These are phyloP conservation scores for Bufo bufo DNA, from an alignment of 2,113 vertebrate species.

Conservation along the genomic window DNA sequence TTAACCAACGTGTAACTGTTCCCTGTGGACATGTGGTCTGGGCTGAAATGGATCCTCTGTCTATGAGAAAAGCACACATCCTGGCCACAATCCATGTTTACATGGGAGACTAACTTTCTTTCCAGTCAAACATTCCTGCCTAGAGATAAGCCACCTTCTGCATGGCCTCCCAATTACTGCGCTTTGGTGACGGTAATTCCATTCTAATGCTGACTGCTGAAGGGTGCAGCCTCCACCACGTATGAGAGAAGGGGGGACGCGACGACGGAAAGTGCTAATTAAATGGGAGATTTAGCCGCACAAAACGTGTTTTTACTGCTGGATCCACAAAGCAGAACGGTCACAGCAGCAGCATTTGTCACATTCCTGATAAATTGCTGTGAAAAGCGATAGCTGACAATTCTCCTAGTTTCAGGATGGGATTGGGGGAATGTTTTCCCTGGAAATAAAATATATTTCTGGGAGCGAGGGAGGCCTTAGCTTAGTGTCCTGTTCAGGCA, in stretches of 20 bases:
- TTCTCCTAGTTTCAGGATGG: slow-evolving; percentile 4
- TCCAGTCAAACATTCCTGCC: slow-evolving; percentile 53
- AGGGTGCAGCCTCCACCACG: neutral
- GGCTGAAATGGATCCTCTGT: slow-evolving; percentile 50
- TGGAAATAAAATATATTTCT: neutral
- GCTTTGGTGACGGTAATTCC: neutral
- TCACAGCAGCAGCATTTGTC: neutral
- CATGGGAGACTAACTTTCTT: slow-evolving; percentile 56
- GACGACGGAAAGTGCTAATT: neutral
- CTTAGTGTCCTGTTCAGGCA: neutral
- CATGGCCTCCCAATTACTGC: slow-evolving; percentile 51
- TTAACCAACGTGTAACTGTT: slow-evolving; percentile 49
- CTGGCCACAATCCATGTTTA: slow-evolving; percentile 56
- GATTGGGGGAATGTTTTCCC: neutral
- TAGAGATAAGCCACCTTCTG: slow-evolving; percentile 50
- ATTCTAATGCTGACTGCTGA: neutral
- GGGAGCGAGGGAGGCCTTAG: neutral
- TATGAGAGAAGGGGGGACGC: neutral
- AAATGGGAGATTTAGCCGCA: neutral
- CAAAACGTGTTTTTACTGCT: neutral
- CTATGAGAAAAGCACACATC: slow-evolving; percentile 54
- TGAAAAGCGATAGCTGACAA: slow-evolving; percentile 24
- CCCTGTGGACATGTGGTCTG: slow-evolving; percentile 47
- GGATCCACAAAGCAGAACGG: neutral
- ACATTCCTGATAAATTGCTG: slow-evolving; percentile 23